Conservation (phyloP, 2,113 vertebrate species). For the Onychostoma macrolepis region DNA sequence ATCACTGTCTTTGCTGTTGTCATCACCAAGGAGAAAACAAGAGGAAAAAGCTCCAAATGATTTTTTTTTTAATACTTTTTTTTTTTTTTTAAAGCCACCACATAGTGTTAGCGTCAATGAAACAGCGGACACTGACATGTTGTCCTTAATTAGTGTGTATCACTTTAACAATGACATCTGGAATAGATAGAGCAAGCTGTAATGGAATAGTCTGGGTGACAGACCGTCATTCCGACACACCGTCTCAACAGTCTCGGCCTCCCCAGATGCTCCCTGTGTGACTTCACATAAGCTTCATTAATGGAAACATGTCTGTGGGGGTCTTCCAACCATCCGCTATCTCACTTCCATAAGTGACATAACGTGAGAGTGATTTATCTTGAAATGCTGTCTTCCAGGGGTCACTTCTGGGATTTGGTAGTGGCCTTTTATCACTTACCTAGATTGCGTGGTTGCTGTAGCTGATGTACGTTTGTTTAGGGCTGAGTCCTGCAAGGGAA, state of each 20-base stretch:
- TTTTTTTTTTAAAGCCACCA: constrained; percentile 13
- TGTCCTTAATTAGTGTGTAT: constrained; percentile 39
- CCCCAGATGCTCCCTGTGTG: constrained; percentile 40
- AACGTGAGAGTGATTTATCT: constrained; percentile 58
- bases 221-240: constrained; percentile 47
- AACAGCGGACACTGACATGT: constrained; percentile 35
- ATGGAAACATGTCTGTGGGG: constrained; percentile 47
- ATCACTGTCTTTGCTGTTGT: constrained; percentile 54
- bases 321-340: constrained; percentile 43
- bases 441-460: constrained; percentile 99
- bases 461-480: constrained; percentile 98
- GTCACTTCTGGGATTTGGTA: constrained; percentile 52
- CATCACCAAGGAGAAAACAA: constrained; percentile 53
- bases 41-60: constrained; percentile 31
- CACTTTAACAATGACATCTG: constrained; percentile 50
- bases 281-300: constrained; percentile 50
- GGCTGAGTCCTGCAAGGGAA: constrained; percentile 82
- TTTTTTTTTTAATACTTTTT: constrained; percentile 7
- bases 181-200: constrained; percentile 49
- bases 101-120: constrained; percentile 35
- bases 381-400: constrained; percentile 54
- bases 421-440: constrained; percentile 55
- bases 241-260: constrained; percentile 37
- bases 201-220: constrained; percentile 46
- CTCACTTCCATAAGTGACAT: constrained; percentile 51